Conservation (phyloP, 37 sponge, comb jelly and placozoan genomes). For the Diacarnus erythraeanus region DNA sequence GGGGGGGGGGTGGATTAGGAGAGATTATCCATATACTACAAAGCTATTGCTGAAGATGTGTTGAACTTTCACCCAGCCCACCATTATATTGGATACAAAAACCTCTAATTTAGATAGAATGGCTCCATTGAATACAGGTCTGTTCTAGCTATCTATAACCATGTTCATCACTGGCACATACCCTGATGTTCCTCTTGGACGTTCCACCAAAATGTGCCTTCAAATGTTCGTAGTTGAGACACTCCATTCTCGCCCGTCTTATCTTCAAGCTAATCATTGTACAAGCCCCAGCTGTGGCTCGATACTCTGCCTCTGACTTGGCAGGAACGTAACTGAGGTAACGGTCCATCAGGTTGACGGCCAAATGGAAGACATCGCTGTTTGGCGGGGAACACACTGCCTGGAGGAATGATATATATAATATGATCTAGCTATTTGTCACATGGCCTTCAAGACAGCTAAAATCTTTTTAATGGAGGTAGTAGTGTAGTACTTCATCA, state of each 20-base stretch:
- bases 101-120: background rate
- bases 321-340: constrained; percentile 31
- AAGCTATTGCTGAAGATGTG: background rate
- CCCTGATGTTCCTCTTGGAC: constrained; percentile 38
- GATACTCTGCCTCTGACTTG: constrained; percentile 22
- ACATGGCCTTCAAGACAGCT: too few relatives aligned
- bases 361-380: constrained; percentile 53
- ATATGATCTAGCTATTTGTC: too few relatives aligned
- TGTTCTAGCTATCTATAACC: background rate
- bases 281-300: constrained; percentile 37
- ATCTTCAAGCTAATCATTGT: constrained; percentile 57
- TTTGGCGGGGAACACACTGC: constrained; percentile 25
- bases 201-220: constrained; percentile 1
- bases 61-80: background rate
- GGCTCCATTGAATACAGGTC: background rate
- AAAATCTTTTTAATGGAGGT: too few relatives aligned
- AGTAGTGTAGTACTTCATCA: too few relatives aligned
- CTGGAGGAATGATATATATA: constrained; percentile 9
- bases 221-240: constrained; percentile 41
- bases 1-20: background rate
- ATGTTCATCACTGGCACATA: too few relatives aligned
- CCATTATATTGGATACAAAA: background rate
- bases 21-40: background rate
- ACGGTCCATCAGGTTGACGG: constrained; percentile 58
- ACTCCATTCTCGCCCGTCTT: constrained; percentile 40